Conservation (phyloP, 2,797 vertebrate genomes). For the Tamandua tetradactyla region DNA sequence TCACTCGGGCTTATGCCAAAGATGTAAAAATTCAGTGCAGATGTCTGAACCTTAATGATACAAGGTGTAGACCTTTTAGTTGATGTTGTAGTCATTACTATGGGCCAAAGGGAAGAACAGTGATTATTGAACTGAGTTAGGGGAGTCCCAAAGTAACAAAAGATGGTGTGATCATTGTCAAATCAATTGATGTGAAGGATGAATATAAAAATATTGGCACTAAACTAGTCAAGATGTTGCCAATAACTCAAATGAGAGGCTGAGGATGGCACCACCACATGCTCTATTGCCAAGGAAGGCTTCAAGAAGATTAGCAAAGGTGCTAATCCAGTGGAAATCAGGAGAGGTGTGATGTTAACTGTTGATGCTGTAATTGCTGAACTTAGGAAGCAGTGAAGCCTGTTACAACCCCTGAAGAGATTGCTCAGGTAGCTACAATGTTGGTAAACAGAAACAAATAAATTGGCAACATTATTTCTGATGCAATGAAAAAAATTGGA, state of each 20-base stretch:
- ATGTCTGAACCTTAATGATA: slow-evolving; percentile 95
- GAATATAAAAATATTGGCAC: too few relatives aligned
- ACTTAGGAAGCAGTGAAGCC: too few relatives aligned
- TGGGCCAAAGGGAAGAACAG: too few relatives aligned
- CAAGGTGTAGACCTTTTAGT: slow-evolving; percentile 95
- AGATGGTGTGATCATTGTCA: too few relatives aligned
- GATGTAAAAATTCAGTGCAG: slow-evolving; percentile 95
- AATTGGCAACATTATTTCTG: too few relatives aligned
- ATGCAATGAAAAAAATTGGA: slow-evolving; percentile 95
- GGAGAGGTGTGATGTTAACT: slow-evolving; percentile 90
- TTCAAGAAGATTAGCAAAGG: too few relatives aligned
- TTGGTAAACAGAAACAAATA: slow-evolving; percentile 94
- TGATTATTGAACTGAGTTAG: too few relatives aligned
- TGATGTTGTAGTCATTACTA: slow-evolving; percentile 93
- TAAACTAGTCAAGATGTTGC: slow-evolving; percentile 94
- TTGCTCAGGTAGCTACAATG: slow-evolving; percentile 94
- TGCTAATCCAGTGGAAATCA: too few relatives aligned
- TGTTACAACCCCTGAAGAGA: slow-evolving; percentile 95
- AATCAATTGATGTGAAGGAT: too few relatives aligned
- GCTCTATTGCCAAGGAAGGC: too few relatives aligned
- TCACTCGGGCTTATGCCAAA: slow-evolving; percentile 67
- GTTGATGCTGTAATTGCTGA: slow-evolving; percentile 90
- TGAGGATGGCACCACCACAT: slow-evolving; percentile 88
- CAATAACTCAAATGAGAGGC: slow-evolving; percentile 96
- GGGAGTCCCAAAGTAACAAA: too few relatives aligned